Conservation (phyloP, 2,888 invertebrate species). For the Arenicola marina region DNA sequence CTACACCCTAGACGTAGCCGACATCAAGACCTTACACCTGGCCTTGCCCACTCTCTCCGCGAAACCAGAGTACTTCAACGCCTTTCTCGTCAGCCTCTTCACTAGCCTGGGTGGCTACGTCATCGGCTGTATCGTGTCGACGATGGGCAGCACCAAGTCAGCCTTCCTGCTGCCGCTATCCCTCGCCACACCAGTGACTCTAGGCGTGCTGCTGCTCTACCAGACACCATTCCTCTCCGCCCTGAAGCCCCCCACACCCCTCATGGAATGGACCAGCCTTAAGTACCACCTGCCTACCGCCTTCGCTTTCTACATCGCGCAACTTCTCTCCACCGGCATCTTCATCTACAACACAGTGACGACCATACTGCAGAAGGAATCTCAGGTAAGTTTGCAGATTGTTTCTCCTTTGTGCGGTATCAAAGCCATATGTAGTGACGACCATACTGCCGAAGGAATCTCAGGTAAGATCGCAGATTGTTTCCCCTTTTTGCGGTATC, state of each 20-base stretch:
- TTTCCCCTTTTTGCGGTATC: not conserved
- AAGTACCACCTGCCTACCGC: constrained; percentile 17
- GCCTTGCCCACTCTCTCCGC: constrained; percentile 13
- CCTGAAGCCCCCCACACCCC: no score
- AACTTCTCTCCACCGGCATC: constrained; percentile 36
- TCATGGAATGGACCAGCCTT: no score
- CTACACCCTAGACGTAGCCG: not conserved
- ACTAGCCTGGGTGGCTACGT: constrained; percentile 31
- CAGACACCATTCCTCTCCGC: not conserved
- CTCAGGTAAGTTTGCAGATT: constrained; percentile 41
- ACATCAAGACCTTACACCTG: constrained; percentile 1
- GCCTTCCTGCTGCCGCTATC: constrained; percentile 44
- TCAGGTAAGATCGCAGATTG: constrained; percentile 41
- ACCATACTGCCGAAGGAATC: constrained; percentile 43
- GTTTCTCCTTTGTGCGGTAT: not conserved
- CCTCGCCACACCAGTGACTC: constrained; percentile 38
- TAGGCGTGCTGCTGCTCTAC: constrained; percentile 26
- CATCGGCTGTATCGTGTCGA: constrained; percentile 40
- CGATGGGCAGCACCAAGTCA: constrained; percentile 44
- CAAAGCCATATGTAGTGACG: no score
- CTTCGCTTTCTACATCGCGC: constrained; percentile 33
- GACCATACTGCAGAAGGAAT: constrained; percentile 42
- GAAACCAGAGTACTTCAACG: constrained; percentile 13
- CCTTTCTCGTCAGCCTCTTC: constrained; percentile 30
- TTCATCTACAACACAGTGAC: constrained; percentile 36